Evolutionary conservation across 2,797 vertebrate genomes (phyloP).

Genomic region (Takifugu ocellatus): DNA sequence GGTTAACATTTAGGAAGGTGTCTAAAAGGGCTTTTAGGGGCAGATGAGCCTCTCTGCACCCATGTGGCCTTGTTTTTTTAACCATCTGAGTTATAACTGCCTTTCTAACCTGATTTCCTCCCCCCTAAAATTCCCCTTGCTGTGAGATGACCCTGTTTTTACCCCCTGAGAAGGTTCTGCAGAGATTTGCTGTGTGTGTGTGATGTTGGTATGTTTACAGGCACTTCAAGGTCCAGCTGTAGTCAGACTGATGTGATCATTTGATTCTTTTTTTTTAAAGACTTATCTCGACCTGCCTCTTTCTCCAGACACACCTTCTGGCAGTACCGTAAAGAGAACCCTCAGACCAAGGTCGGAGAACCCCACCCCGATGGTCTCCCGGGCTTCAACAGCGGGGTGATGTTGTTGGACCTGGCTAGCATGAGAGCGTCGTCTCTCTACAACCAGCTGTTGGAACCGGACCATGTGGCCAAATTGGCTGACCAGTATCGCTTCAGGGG

Average conservation of each 20-base stretch:
- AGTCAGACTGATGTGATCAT: neutral
- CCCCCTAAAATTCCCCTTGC: too few species aligned
- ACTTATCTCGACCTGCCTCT: too few species aligned
- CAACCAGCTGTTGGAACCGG: slow-evolving; percentile 83
- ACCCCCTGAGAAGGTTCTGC: neutral
- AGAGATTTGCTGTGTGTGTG: neutral
- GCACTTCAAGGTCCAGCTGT: too few species aligned
- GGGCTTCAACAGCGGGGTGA: slow-evolving; percentile 95
- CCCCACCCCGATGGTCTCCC: slow-evolving; percentile 90
- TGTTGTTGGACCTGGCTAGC: slow-evolving; percentile 87
- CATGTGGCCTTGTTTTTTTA: neutral
- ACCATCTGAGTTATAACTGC: neutral
- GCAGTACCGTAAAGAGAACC: slow-evolving; percentile 95
- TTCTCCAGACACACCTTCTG: slow-evolving; percentile 89
- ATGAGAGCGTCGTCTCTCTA: slow-evolving; percentile 90
- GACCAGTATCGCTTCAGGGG: slow-evolving; percentile 92
- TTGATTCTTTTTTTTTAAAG: slow-evolving; percentile 6
- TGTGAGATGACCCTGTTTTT: too few species aligned
- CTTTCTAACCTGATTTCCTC: too few species aligned
- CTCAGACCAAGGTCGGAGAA: slow-evolving; percentile 83
- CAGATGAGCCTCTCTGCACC: neutral
- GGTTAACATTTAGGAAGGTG: neutral
- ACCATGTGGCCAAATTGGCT: slow-evolving; percentile 79
- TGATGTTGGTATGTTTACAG: too few species aligned
- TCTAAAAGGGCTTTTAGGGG: neutral